Evolutionary conservation across 2,888 invertebrate species (phyloP), one percentile per base, ranked within the genome.

Genomic region (Ornithoptera alexandrae): DNA sequence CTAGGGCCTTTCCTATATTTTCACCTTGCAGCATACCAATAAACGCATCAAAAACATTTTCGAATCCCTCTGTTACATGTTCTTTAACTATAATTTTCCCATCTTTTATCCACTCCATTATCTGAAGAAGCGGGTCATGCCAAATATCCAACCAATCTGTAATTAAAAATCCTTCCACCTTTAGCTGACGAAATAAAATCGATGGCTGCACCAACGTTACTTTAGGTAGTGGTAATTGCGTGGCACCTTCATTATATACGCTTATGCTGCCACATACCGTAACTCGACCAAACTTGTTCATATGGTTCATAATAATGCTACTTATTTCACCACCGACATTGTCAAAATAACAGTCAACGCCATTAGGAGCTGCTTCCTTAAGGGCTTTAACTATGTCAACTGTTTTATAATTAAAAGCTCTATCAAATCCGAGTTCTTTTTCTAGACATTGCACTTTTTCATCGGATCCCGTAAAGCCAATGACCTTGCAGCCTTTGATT

Each of bases 311-410:
- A 15, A 95, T 93, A 0, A 83, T 84, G 66, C 92, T 93, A 67
- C 94, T 94, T 30, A 95, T 89, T 73, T 94, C 94, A 20, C 95
- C 95, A 42, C 95, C 95, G 20, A 95, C 96, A 82, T 96, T 96
- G 80, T 96, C 96, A 80, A 96, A 96, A 79, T 95, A 96, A 78
- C 95, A 95, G 79, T 96, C 96, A 0, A 96, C 87, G 12, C 96
- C 96, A 46, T 95, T 87, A 0, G 96, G 95, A 6, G 95, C 95
- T 59, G 92, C 93, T 84, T 94, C 90, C 71, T 93, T 93, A 22
- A 97, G 84, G 22, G 93, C 93, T 65, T 89, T 80, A 0, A 82
- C 78, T 18, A 94, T 76, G 76, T 95, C 83, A 1, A 85, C 92
- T 1, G 93, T 95, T 83, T 96, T 96, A 84, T 97, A 97, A 87